Base-by-base conservation (phyloP, 2,113 vertebrate species). In the Oreochromis niloticus region DNA sequence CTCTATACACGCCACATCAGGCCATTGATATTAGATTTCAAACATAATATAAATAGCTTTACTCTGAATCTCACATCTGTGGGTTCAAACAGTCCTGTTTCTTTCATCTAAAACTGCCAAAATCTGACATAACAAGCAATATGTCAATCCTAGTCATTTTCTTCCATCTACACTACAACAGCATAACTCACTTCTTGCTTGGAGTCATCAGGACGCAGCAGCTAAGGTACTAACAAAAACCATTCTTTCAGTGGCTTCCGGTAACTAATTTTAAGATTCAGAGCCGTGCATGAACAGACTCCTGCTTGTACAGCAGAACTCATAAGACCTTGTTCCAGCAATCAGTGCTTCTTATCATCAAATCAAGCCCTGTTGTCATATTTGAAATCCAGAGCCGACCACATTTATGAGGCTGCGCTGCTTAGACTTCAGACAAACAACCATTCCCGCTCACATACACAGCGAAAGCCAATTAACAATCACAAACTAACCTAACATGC, bases 221-320 rank as follows among this genome's bases (percentile, higher is more conserved):
- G 39, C 13, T 27, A 46, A 0, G 68, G 0, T 3, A 13, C 8
- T 24, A 71, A 48, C 24, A 7, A 19, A 48, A 75, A 75, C 24
- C 2, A 3, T 75, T 48, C 6, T 1, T 30, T 27, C 41, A 48
- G 14, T 6, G 6, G 9, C 14, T 75, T 48, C 2, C 24, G 7
- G 14, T 30, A 46, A 75, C 13, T 73, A 0, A 27, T 27, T 73
- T 73, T 9, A 9, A 39, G 14, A 43, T 4, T 46, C 68, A 46
- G 9, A 48, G 14, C 41, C 7, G 0, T 48, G 41, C 2, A 46
- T 3, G 41, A 73, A 73, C 8, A 9, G 22, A 24, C 66, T 24
- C 68, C 22, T 27, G 41, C 41, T 46, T 16, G 7, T 46, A 27
- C 24, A 73, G 68, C 9, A 10, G 41, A 73, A 73, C 1, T 75